Base-by-base conservation (phyloP, 1,140 invertebrate genomes). In the Rhyzopertha dominica region DNA sequence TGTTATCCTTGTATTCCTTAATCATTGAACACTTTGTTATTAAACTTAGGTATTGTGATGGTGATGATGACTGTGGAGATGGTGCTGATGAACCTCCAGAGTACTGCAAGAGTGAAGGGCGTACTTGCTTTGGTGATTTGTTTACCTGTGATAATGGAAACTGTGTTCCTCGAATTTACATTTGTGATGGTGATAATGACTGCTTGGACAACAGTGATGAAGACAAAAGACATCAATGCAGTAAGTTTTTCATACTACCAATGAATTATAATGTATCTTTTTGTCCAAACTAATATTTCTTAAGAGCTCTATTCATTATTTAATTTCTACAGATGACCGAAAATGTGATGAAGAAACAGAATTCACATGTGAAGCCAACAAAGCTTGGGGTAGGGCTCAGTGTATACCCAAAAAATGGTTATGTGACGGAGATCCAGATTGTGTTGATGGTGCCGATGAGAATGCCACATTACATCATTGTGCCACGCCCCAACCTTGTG, bases 61-160 rank as follows among this genome's bases (percentile, higher is more conserved):
- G 87, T 0, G 88, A 92, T 62, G 84, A 90, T 52, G 89, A 95
- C 62, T 95, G 91, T 61, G 82, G 88, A 1, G 90, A 94, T 64
- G 84, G 83, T 0, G 85, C 85, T 5, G 91, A 95, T 59, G 90
- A 95, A 68, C 89, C 88, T 1, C 84, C 85, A 55, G 87, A 87
- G 58, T 94, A 95, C 63, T 95, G 91, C 61, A 89, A 91, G 56
- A 88, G 85, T 10, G 90, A 94, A 64, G 90, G 90, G n/a, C 77
- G 91, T 51, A 95, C 91, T 1, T 98, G 95, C 63, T 95, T 93
- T 53, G 89, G 92, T 0, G 92, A 95, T 66, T 70, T 95, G 0
- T 97, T 96, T 60, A 95, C 92, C 0, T 98, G 95, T 61, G 88
- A 91, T 58, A 97, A 97, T 69, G 94, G 93, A 4, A 95, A 95